phyloP scores from a whole-genome alignment of 2,113 vertebrate species.

The Illadopsis cleaveri region DNA sequence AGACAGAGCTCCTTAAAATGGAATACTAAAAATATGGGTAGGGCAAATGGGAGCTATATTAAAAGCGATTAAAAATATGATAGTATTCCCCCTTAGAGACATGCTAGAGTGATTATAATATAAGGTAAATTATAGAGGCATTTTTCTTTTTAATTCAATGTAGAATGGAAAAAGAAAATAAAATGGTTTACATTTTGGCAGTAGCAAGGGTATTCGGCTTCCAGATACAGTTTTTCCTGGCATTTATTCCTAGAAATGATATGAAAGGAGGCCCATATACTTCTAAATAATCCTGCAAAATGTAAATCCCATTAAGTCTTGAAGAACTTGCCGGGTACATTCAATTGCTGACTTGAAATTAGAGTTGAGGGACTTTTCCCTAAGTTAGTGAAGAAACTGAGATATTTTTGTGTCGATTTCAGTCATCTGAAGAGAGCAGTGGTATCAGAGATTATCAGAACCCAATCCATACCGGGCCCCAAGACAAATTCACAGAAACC shows the following conservation, averaged over 20 bases:
- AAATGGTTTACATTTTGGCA: not conserved
- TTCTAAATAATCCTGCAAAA: conserved; percentile 44
- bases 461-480: not conserved
- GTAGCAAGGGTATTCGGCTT: not conserved
- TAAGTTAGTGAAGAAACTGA: not conserved
- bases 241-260: not conserved
- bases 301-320: not conserved
- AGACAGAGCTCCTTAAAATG: not conserved
- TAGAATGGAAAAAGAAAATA: not conserved
- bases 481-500: not conserved
- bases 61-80: not conserved
- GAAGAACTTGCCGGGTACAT: not conserved
- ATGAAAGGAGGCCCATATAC: not conserved
- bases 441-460: not conserved
- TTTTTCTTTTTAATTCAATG: not conserved
- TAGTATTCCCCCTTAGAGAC: not conserved
- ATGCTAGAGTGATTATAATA: not conserved
- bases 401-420: not conserved
- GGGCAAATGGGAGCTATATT: not conserved
- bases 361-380: not conserved
- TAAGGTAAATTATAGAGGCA: not conserved
- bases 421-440: not conserved
- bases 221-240: not conserved
- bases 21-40: not conserved
- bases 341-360: not conserved